Evolutionary conservation across 1,140 invertebrate genomes (phyloP).

Genomic region (Ips nitidus): DNA sequence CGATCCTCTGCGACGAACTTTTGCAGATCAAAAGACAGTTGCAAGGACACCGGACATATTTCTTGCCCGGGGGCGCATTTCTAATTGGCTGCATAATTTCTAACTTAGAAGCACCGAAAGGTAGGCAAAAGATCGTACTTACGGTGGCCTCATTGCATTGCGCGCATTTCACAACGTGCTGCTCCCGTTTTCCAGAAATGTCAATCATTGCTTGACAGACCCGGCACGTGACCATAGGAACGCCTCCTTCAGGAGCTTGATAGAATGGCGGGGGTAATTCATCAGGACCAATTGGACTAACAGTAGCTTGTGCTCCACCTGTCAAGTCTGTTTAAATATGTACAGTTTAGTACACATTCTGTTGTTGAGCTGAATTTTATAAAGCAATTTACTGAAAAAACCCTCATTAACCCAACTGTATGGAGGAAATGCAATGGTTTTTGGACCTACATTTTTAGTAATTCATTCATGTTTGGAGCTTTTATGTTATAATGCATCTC

Average conservation of each 20-base stretch:
- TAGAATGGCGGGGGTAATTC: constrained; percentile 84
- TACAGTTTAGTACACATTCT: neutral
- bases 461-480: neutral
- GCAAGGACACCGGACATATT: constrained; percentile 99
- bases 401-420: neutral
- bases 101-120: neutral
- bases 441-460: neutral
- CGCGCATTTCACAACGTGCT: constrained; percentile 95
- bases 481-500: too few relatives aligned
- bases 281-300: constrained; percentile 81
- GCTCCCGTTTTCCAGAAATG: constrained; percentile 89
- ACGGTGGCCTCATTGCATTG: constrained; percentile 97
- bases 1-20: constrained; percentile 92
- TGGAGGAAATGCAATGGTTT: too few relatives aligned
- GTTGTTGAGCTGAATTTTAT: neutral
- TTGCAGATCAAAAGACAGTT: constrained; percentile 98
- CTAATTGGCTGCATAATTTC: constrained; percentile 79
- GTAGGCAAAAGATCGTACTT: constrained; percentile 48
- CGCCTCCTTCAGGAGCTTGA: constrained; percentile 64
- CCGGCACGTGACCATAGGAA: constrained; percentile 90
- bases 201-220: constrained; percentile 97
- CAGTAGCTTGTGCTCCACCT: constrained; percentile 56
- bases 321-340: constrained; percentile 26
- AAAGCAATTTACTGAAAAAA: neutral
- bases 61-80: constrained; percentile 97